Evolutionary conservation across 2,113 vertebrate species (phyloP).

Genomic region (Sitta europaea): DNA sequence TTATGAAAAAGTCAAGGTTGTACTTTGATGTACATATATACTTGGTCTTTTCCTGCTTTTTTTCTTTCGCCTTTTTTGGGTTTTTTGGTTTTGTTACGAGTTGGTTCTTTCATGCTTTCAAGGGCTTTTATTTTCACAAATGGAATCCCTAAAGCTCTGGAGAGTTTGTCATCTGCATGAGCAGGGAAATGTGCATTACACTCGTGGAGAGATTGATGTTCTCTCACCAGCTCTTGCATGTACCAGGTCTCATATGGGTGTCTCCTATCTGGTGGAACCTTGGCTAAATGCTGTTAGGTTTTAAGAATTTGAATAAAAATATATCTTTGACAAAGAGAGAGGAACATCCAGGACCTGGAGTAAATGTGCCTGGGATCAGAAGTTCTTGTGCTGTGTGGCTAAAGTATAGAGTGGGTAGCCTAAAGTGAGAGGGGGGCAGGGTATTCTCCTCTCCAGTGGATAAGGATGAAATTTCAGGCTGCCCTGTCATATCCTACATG

Average conservation of each 20-base stretch:
- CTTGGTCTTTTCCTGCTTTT: background rate
- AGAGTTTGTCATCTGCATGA: background rate
- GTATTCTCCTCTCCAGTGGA: background rate
- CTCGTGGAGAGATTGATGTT: background rate
- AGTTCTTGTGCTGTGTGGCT: background rate
- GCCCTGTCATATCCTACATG: background rate
- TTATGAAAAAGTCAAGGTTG: background rate
- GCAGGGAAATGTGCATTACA: background rate
- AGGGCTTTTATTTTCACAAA: background rate
- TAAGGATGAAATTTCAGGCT: background rate
- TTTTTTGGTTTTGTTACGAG: background rate
- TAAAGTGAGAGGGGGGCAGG: background rate
- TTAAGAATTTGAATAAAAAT: background rate
- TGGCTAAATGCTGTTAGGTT: background rate
- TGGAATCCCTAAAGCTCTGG: background rate
- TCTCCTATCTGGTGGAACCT: background rate
- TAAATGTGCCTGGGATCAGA: background rate
- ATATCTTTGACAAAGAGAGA: background rate
- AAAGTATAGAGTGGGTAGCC: no score
- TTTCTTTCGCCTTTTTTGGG: rapidly evolving
- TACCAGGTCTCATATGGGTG: background rate
- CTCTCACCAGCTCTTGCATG: background rate
- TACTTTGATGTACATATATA: background rate
- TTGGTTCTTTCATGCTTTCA: background rate
- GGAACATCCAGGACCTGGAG: background rate